These are phyloP conservation scores for Sanderia malayensis DNA, from an alignment of 30 jellyfish, hydroid and myxozoan genomes.

Conservation along the genomic window DNA sequence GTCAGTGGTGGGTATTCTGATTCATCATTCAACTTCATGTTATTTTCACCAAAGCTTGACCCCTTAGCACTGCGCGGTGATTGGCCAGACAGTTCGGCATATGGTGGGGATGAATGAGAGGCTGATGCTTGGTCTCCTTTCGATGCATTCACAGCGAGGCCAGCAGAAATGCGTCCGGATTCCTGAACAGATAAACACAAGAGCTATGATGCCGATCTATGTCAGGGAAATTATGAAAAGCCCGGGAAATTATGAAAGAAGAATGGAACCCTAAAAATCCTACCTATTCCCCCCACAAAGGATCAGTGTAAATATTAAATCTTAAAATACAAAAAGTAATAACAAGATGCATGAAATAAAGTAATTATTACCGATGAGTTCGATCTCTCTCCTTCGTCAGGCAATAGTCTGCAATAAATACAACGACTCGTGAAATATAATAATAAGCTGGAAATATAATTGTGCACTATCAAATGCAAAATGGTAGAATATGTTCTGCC, in stretches of 20 bases:
- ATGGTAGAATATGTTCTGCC: too few relatives aligned
- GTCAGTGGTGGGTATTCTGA: conserved; percentile 91
- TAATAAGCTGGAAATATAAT: too few relatives aligned
- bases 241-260: too few relatives aligned
- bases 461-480: too few relatives aligned
- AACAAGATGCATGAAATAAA: too few relatives aligned
- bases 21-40: conserved; percentile 67
- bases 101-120: conserved; percentile 54
- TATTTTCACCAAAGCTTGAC: conserved; percentile 48
- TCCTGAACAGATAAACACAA: conserved; percentile 39
- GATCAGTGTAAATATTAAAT: too few relatives aligned
- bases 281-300: too few relatives aligned
- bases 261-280: too few relatives aligned
- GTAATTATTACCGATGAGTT: conserved; percentile 34
- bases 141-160: conserved; percentile 83
- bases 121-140: conserved; percentile 48
- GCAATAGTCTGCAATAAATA: conserved; percentile 26
- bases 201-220: too few relatives aligned
- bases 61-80: conserved; percentile 47
- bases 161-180: conserved; percentile 70
- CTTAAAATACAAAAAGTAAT: too few relatives aligned
- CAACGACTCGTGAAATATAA: too few relatives aligned
- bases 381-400: conserved; percentile 44
- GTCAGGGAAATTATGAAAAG: too few relatives aligned
- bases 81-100: conserved; percentile 46